A percentile compares a stretch with the other conserved stretches of the same genome.
phyloP scores from a whole-genome alignment of 2,888 invertebrate genomes.

The Agriotes lineatus region DNA sequence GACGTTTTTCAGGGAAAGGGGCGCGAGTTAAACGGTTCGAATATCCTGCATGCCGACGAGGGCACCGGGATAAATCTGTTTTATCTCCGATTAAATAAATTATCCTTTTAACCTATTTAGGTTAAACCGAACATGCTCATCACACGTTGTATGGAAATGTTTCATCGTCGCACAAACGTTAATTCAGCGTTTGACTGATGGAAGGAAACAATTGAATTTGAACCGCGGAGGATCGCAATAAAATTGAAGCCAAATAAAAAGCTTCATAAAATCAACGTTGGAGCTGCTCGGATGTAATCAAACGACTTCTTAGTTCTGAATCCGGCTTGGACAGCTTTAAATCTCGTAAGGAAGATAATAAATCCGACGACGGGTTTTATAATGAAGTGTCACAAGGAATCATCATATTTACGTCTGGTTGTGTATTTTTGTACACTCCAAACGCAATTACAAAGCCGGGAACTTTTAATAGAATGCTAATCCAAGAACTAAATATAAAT shows the following conservation, averaged over 20 bases:
- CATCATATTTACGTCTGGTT: conserved; percentile 36
- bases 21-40: conserved; percentile 19
- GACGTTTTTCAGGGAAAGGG: conserved; percentile 8
- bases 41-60: conserved; percentile 12
- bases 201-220: conserved; percentile 3
- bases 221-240: conserved; percentile 5
- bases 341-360: conserved; percentile 37
- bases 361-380: conserved; percentile 31
- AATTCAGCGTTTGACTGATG: background rate
- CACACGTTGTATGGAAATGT: no score
- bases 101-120: background rate
- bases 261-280: background rate
- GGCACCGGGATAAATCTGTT: conserved; percentile 12
- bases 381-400: conserved; percentile 42
- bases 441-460: conserved; percentile 35
- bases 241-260: background rate
- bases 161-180: no score
- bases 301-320: conserved; percentile 13
- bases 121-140: background rate
- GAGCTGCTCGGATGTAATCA: background rate
- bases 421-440: conserved; percentile 34
- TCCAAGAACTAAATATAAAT: conserved; percentile 48
- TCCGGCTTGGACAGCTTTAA: conserved; percentile 26
- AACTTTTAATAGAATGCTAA: conserved; percentile 50
- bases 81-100: conserved; percentile 19